Evolutionary conservation across 1,140 invertebrate species (phyloP).

Genomic region (Leptinotarsa texana): DNA sequence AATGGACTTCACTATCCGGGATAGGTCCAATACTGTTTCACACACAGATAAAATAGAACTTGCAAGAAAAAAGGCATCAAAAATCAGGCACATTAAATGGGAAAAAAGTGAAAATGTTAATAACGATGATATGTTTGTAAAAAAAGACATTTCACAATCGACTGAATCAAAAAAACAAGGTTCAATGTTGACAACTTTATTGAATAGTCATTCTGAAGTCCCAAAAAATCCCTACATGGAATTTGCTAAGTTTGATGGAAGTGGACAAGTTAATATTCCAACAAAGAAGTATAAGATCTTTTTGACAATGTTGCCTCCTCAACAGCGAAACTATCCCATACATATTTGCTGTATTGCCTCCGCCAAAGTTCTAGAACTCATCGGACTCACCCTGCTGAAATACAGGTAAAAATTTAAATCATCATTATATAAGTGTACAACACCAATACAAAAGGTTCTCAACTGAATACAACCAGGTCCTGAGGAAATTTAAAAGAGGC

Average conservation of each 20-base stretch:
- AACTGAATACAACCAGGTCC: too few species aligned
- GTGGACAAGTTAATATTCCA: constrained; percentile 74
- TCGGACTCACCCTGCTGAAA: constrained; percentile 90
- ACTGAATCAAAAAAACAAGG: constrained; percentile 48
- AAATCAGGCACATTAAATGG: constrained; percentile 79
- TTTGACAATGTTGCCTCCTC: constrained; percentile 81
- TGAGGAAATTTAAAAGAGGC: too few species aligned
- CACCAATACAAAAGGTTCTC: too few species aligned
- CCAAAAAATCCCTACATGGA: constrained; percentile 85
- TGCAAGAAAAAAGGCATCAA: constrained; percentile 79
- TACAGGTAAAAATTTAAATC: constrained; percentile 62
- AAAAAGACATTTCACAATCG: constrained; percentile 54
- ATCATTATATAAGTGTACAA: too few species aligned
- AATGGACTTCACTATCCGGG: constrained; percentile 74
- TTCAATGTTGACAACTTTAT: constrained; percentile 71
- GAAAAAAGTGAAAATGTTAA: constrained; percentile 59
- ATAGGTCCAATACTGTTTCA: constrained; percentile 87
- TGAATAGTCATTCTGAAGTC: constrained; percentile 74
- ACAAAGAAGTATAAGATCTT: constrained; percentile 84
- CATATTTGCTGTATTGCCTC: constrained; percentile 76
- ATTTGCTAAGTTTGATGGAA: constrained; percentile 91
- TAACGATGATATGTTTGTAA: constrained; percentile 68
- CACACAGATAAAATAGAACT: constrained; percentile 87
- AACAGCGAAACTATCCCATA: constrained; percentile 82
- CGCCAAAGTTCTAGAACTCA: constrained; percentile 89